Base-by-base conservation (phyloP, 2,888 invertebrate species). In the Adelognathus sp. region DNA sequence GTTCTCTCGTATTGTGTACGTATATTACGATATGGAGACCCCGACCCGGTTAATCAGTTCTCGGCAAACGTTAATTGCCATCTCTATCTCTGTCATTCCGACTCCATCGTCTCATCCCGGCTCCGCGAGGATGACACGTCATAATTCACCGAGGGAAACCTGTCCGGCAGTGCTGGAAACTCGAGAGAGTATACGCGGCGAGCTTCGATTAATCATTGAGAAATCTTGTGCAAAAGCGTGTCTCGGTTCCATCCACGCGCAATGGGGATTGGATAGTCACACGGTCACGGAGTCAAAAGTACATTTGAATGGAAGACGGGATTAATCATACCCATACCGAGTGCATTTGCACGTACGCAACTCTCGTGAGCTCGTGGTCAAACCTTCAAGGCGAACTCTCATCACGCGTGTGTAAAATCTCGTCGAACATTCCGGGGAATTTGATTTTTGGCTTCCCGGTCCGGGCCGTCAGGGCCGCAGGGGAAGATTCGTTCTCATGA, bases 141-240 rank as follows among this genome's bases (percentile, higher is more conserved):
- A 79, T 79, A 79, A 79, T 75, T 72, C 63, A 64, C 33, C 6
- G 11, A 21, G 66, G 71, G 79, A 79, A 79, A 58, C 36, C 61
- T 56, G 79, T 70, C 71, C 31, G 60, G 66, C 71, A 63, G 41
- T 67, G 60, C 44, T 60, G 36, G 21, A 52, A 58, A 39, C 9
- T 9, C n/a, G 50, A 29, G 58, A n/a, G n/a, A 27, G 50, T 11
- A 50, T 11, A 33, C n/a, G n/a, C n/a, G 61, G 60, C 27, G 44
- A 54, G 74, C 44, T 72, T 61, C 67, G 61, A 79, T 79, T 79
- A 79, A 79, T 79, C 79, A 79, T 75, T 61, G 46, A 41, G 46
- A 79, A 79, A 79, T 75, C 75, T 79, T 61, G 67, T 67, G 44
- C 54, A 66, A 64, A 44, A 72, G 21, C 67, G 36, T n/a, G n/a